Conservation (phyloP, 1,140 invertebrate species). For the Cataglyphis hispanica region DNA sequence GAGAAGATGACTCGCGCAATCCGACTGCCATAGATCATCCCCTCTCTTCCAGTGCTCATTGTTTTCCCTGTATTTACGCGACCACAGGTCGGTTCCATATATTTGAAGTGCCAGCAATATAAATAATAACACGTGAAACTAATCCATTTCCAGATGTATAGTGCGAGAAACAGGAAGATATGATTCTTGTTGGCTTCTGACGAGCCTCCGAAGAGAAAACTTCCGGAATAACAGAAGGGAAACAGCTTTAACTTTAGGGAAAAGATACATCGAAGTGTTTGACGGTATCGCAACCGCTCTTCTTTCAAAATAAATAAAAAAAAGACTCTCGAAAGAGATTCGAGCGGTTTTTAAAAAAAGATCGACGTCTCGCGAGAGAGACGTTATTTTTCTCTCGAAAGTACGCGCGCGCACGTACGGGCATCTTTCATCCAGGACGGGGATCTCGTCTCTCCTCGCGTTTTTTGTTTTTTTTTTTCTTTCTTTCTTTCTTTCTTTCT, state of each 20-base stretch:
- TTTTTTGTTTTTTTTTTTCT: too few relatives aligned
- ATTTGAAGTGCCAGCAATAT: neutral
- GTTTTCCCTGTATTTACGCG: too few relatives aligned
- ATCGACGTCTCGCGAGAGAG: neutral
- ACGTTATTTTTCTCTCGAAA: constrained; percentile 19
- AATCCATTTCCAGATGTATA: neutral
- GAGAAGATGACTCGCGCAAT: constrained; percentile 3
- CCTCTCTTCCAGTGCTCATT: neutral
- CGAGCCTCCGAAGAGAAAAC: neutral
- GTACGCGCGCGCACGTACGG: neutral
- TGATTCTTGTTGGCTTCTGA: neutral
- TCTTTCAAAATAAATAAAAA: neutral
- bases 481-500: neutral
- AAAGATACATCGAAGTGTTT: neutral
- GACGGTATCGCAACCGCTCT: neutral
- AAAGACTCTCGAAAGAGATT: neutral
- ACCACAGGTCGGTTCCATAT: neutral
- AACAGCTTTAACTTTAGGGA: neutral
- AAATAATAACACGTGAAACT: neutral
- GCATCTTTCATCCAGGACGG: neutral
- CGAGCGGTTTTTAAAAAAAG: neutral
- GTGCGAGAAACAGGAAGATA: neutral
- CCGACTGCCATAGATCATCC: neutral
- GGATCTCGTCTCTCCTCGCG: too few relatives aligned
- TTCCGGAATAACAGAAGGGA: neutral